Evolutionary conservation across 2,888 invertebrate species (phyloP), one percentile per base, ranked within the genome.

Genomic region (Tridacna crocea): DNA sequence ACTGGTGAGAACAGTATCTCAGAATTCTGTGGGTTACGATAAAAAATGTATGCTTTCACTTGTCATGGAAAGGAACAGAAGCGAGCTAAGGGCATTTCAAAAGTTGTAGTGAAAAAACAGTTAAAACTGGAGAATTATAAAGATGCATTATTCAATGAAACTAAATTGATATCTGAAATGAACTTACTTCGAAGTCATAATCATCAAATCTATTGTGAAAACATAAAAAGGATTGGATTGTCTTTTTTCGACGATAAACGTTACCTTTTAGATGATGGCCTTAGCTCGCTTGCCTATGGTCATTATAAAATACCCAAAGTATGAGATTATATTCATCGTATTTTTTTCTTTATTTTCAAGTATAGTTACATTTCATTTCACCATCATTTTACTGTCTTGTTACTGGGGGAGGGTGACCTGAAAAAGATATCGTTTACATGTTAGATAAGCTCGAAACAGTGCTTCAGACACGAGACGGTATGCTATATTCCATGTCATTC

Each of bases 191-290:
- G 79, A 58, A 74, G 76, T 48, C 48, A 83, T 70, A 58, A 82
- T 24, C 85, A 87, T 73, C 66, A 81, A 26, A 78, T 87, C n/a
- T 84, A 74, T 26, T 68, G 68, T 13, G 61, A 72, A 58, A 72
- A 66, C 27, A 65, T 83, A 22, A 80, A 58, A n/a, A 87, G 84
- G 73, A 72, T 72, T 19, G 76, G 80, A n/a, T 63, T 72, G 19
- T 75, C 75, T 0, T 80, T 75, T 70, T 80, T 80, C 63, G 80
- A 80, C 75, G 80, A 80, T 60, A 80, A 70, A 60, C 51, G 80
- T 4, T 75, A 80, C 36, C 58, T 79, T 15, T 26, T 79, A 60
- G 75, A 80, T 46, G 72, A 80, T 80, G 72, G 72, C 70, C 51
- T 80, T 63, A 75, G n/a, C 24, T 63, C 61, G 15, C 63, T 72